Conservation (phyloP, 2,113 vertebrate species). For the Cochlearius cochlearius region DNA sequence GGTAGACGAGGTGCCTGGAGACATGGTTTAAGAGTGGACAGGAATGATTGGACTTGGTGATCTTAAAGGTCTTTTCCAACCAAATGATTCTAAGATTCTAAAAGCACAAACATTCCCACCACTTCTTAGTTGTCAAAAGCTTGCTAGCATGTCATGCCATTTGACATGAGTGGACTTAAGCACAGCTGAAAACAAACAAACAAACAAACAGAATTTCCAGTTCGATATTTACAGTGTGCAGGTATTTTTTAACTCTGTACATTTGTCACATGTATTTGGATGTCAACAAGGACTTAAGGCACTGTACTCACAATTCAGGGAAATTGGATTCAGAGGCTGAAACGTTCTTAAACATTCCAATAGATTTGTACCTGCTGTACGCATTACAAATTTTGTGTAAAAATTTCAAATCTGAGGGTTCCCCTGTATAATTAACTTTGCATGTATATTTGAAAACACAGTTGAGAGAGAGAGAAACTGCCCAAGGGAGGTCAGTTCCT, state of each 20-base stretch:
- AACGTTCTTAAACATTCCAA: not conserved
- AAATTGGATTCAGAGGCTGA: not conserved
- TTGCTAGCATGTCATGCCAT: not conserved
- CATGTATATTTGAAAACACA: not conserved
- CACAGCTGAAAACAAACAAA: not conserved
- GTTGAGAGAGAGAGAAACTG: not conserved
- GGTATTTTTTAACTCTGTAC: not conserved
- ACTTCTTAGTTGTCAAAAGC: not conserved
- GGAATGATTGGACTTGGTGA: too few relatives aligned
- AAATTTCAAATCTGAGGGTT: not conserved
- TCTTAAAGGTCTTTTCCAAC: too few relatives aligned
- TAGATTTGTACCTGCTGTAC: not conserved
- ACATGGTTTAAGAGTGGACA: too few relatives aligned
- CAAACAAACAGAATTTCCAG: not conserved
- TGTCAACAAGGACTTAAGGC: not conserved
- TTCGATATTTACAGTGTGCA: not conserved
- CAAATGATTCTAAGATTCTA: too few relatives aligned
- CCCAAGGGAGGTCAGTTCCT: not conserved
- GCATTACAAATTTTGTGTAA: not conserved
- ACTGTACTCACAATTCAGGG: not conserved
- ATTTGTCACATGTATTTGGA: not conserved
- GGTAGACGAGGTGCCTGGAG: too few relatives aligned
- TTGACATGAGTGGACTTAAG: not conserved
- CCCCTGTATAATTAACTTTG: not conserved
- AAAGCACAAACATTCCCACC: not conserved